Base-by-base conservation (phyloP, 2,797 vertebrate species). In the Simalia tracyae region DNA sequence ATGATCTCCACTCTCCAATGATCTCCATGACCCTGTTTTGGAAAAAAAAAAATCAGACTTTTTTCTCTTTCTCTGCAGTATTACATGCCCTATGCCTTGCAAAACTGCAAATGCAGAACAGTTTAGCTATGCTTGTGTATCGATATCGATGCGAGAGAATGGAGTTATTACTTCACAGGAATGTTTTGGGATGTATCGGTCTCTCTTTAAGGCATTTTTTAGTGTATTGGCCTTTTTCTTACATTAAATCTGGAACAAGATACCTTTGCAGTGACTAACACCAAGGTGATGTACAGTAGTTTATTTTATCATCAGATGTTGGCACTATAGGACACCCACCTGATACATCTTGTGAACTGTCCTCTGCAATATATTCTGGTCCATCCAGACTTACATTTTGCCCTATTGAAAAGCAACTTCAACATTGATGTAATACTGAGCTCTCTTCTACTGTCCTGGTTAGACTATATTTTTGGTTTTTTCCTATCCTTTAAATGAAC, bases 371-470 rank as follows among this genome's bases (percentile, higher is more conserved):
- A 95, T 3, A 94, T 93, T 95, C 94, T 95, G 96, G 90, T 95
- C 95, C 63, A 0, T 42, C 15, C 93, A 94, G 50, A 94, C 96
- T 97, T 97, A 93, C 76, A 95, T 95, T 94, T 96, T 96, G 1
- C 56, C 81, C 42, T 95, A 95, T 92, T 93, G 93, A 88, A 94
- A 92, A 95, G 96, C 91, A 84, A 97, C 95, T 95, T 95, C 95
- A 95, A 97, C 97, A 95, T 97, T 96, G 95, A 93, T 93, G 91
- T 87, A 93, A 3, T 36, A 54, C 22, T 3, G 95, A 95, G 94
- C 93, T 94, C 94, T 95, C 95, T 97, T 97, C 95, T 97, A 95
- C 95, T 97, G 97, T 96, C 90, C 95, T 95, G 96, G 95, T 95
- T 94, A 95, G 94, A 94, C 26, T 0, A 9, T 94, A 89, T 96